phyloP scores from a whole-genome alignment of 2,888 invertebrate genomes.

The Meghimatium bilineatum region DNA sequence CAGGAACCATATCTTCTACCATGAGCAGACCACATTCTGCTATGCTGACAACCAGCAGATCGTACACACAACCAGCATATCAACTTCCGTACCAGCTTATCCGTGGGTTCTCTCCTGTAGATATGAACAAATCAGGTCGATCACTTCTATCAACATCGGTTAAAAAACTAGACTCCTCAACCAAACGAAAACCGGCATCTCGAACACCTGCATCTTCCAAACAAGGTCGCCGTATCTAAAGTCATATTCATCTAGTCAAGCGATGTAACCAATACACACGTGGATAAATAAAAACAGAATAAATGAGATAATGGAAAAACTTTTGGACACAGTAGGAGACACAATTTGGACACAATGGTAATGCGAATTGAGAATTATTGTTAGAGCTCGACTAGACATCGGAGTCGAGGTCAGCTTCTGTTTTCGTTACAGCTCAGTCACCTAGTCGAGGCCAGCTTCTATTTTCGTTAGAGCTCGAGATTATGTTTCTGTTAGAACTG shows the following conservation, averaged over 20 bases:
- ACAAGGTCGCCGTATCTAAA: constrained; percentile 6
- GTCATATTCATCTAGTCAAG: not conserved
- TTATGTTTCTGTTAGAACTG: too few relatives aligned
- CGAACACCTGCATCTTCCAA: not conserved
- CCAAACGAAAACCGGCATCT: not conserved
- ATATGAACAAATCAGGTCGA: not conserved
- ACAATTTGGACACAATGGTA: too few relatives aligned
- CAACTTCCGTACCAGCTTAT: not conserved
- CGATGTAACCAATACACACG: too few relatives aligned
- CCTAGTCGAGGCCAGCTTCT: too few relatives aligned
- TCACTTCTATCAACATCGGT: not conserved
- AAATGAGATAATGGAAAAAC: too few relatives aligned
- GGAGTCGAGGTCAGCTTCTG: too few relatives aligned
- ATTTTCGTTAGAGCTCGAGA: too few relatives aligned
- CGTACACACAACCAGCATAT: not conserved
- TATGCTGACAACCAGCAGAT: not conserved
- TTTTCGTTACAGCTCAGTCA: too few relatives aligned
- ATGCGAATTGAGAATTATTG: too few relatives aligned
- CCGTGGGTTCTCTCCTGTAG: constrained; percentile 8
- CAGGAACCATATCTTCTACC: not conserved
- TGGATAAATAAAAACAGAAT: too few relatives aligned
- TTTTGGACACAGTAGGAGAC: too few relatives aligned
- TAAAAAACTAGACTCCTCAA: not conserved
- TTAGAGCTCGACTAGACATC: too few relatives aligned
- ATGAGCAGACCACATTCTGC: constrained; percentile 1